Base-by-base conservation (phyloP, 2,888 invertebrate species). In the Drosophila bunnanda region DNA sequence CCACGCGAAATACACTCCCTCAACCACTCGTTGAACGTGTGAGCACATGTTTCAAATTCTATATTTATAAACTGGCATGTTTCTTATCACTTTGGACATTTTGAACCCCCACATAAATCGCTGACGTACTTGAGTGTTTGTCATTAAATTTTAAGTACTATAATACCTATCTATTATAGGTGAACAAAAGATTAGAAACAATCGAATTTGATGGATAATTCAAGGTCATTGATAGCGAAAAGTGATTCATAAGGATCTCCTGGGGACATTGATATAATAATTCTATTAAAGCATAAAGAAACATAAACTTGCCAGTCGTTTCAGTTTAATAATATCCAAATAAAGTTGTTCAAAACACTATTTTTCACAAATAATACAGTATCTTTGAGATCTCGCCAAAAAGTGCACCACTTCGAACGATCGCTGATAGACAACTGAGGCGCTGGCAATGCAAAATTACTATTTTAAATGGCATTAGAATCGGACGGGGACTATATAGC, bases 381-480 rank as follows among this genome's bases (percentile, higher is more conserved):
- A 46, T 44, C 44, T 20, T 9, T 66, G 10, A 13, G 41, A 44
- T 20, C 50, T 28, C 34, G 22, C 57, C 41, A 70, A 67, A 30
- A 30, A 46, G 25, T 55, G 56, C 44, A 68, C 44, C n/a, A 67
- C 74, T 69, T 69, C 68, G 69, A 25, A 67, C 80, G 86, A 85
- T 88, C 69, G 89, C 75, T 76, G 44, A 82, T 76, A 67, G 53
- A 62, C 75, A 76, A 85, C 85, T 85, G 77, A 88, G 56, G 1
- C 66, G 57, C 61, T 55, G 68, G 65, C 41, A 62, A 54, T 58
- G 58, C 57, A 56, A 77, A 74, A 59, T 56, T 56, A 70, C 70
- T 77, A 60, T 65, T 87, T 78, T 84, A 87, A 86, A 77, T 76
- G 60, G 36, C 59, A 73, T 56, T 72, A 72, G 52, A 61, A 67